These are phyloP conservation scores for Anseranas semipalmata DNA, from an alignment of 2,113 vertebrate genomes.

Conservation along the genomic window DNA sequence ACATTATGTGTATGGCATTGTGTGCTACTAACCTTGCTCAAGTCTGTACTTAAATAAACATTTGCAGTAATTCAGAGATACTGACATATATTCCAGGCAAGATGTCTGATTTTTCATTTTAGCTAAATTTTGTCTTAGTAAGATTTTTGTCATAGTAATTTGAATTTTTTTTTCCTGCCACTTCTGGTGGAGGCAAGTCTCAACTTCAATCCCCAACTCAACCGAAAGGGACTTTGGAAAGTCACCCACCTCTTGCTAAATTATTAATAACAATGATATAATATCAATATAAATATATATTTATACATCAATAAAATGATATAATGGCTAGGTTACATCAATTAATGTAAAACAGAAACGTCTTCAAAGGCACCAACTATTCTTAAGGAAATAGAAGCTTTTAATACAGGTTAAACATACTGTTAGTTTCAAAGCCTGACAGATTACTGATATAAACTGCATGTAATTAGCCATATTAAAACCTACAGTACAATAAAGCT, in stretches of 20 bases:
- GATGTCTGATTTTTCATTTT: neutral
- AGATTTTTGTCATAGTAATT: neutral
- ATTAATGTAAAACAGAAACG: neutral
- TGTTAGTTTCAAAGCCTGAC: neutral
- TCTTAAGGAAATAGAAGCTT: neutral
- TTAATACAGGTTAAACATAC: neutral
- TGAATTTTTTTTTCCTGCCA: neutral
- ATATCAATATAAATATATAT: neutral
- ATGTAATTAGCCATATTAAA: constrained; percentile 4
- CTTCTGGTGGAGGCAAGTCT: neutral
- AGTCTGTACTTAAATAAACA: neutral
- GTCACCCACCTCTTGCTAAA: neutral
- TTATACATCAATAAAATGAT: neutral
- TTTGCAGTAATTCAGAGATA: neutral
- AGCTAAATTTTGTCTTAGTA: neutral
- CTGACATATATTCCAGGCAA: neutral
- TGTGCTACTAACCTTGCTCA: neutral
- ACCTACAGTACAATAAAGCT: neutral
- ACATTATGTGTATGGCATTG: neutral
- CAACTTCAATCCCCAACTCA: neutral
- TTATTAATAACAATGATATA: neutral
- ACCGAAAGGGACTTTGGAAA: neutral
- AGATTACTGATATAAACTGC: neutral
- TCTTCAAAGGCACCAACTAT: neutral
- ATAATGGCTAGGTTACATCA: neutral